A percentile compares a stretch with the other conserved stretches of the same genome.
These are phyloP conservation scores for Meriones psammophilus DNA, from an alignment of 2,797 vertebrate species.

Conservation along the genomic window DNA sequence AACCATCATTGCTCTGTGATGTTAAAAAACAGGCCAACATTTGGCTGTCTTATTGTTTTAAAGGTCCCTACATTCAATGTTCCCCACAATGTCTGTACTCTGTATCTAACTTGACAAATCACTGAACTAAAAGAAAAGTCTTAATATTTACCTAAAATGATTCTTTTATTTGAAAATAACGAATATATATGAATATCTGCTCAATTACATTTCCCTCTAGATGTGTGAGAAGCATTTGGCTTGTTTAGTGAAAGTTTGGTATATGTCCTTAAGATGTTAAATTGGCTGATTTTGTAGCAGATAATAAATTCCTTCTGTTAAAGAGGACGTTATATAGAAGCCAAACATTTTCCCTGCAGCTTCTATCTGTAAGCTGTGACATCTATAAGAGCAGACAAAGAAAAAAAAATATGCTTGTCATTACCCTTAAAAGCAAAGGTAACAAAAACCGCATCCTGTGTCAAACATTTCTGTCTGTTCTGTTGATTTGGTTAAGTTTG, in stretches of 20 bases:
- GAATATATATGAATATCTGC: too few species aligned
- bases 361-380: not conserved
- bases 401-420: not conserved
- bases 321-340: not conserved
- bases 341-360: not conserved
- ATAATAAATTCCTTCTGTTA: conserved; percentile 20
- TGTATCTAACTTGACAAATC: not conserved
- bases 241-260: conserved; percentile 12
- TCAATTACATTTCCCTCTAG: not conserved
- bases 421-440: not conserved
- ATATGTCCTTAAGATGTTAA: conserved; percentile 10
- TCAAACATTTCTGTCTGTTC: not conserved
- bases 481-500: not conserved
- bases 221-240: not conserved
- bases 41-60: conserved; percentile 4
- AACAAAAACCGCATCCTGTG: not conserved
- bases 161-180: not conserved
- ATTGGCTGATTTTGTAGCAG: not conserved
- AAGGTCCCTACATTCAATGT: not conserved
- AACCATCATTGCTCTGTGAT: not conserved
- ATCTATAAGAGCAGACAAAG: not conserved
- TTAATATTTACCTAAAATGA: not conserved
- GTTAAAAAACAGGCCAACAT: not conserved
- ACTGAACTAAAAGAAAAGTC: not conserved
- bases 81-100: not conserved